These are phyloP conservation scores for Chionomys nivalis DNA, from an alignment of 2,113 vertebrate genomes.

Conservation along the genomic window DNA sequence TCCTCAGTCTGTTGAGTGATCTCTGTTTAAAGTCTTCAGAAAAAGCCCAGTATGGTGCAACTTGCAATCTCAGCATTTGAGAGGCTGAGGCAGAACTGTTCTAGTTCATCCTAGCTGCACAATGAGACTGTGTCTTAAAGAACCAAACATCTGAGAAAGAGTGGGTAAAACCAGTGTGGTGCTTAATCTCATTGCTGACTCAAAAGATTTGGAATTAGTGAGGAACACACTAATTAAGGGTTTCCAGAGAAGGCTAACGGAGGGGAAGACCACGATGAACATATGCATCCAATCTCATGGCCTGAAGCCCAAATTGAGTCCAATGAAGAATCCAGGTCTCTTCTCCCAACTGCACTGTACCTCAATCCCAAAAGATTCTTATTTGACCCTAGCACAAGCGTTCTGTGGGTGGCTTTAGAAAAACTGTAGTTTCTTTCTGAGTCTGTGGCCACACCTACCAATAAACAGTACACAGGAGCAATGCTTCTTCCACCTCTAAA, in stretches of 20 bases:
- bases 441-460: not conserved
- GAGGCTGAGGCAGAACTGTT: not conserved
- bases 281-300: not conserved
- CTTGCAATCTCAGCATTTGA: not conserved
- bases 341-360: not conserved
- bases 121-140: not conserved
- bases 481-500: slow-evolving; percentile 5
- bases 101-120: not conserved
- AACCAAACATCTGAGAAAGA: not conserved
- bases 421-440: not conserved
- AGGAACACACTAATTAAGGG: not conserved
- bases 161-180: not conserved
- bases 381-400: not conserved
- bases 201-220: not conserved
- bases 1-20: not conserved
- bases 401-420: not conserved
- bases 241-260: not conserved
- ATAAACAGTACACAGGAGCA: not conserved
- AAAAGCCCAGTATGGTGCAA: not conserved
- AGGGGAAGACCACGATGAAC: not conserved
- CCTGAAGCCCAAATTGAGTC: not conserved
- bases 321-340: not conserved
- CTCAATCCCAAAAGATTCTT: not conserved
- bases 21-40: not conserved
- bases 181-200: not conserved